Base-by-base conservation (phyloP, 2,113 vertebrate species). In the Parus major region DNA sequence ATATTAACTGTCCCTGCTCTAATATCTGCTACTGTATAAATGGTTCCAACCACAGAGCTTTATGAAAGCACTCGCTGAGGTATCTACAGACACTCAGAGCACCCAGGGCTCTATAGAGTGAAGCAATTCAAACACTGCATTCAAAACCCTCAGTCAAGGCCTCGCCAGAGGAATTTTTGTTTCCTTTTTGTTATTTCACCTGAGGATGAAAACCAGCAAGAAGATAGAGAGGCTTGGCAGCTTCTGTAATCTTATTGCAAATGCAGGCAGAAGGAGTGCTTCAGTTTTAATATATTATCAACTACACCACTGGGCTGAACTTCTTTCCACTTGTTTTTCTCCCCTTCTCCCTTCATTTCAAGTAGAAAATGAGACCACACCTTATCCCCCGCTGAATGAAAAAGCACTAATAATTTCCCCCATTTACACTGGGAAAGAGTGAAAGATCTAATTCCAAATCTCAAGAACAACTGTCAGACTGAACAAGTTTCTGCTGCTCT, bases 401-500 rank as follows among this genome's bases (percentile, higher is more conserved):
- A 75, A 93, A 82, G 31, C 66, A 59, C 13, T 41, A 46, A 57
- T 47, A 94, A 84, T 35, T 35, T 53, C 39, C 29, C 14, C 13
- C n/a, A 27, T 69, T 75, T 65, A 83, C 88, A 53, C 11, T 13
- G 60, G 15, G 56, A 81, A 27, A 68, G 65, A 72, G 17, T 41
- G 83, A 66, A 85, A 70, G 75, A 94, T 86, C 94, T 59, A 63
- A 95, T 88, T 96, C 88, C 71, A 77, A 82, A 41, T 39, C 75
- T 77, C 70, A 63, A 87, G 86, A 96, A 89, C 82, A 93, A 68
- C 83, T 92, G 66, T 92, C 80, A 95, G 55, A 66, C 70, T n/a
- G 94, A 92, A 84, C 61, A n/a, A 33, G 72, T 69, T 95, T 92
- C 76, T 93, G 91, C 86, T 91, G 85, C 47, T 86, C 41, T 46